Evolutionary conservation across 2,113 vertebrate genomes (phyloP), one percentile per base, ranked within the genome.

Genomic region (Lepus americanus): DNA sequence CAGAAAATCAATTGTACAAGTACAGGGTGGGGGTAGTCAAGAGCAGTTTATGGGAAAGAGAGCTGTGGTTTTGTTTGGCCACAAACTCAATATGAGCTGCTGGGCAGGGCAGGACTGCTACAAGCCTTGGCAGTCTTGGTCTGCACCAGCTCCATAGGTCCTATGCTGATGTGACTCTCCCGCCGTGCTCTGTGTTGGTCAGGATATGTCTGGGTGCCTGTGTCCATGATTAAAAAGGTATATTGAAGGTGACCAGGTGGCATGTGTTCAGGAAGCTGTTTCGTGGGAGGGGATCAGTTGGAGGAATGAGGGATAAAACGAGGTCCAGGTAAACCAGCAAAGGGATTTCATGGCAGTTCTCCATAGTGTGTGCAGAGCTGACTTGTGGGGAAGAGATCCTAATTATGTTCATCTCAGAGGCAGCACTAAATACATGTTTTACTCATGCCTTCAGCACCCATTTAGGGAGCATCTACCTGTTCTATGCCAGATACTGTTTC

Each of bases 1-100:
- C 86, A 67, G 92, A 96, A 94, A 90, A 96, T 97, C 95, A 95
- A 80, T 96, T 86, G 81, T 92, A 3, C 83, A 90, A 94, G 83
- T 82, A 63, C 59, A 90, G 69, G 73, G 53, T 76, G 72, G 67
- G 77, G 39, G 19, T 51, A 67, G 73, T 82, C 27, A 89, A 90
- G 92, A 94, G 64, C 82, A 84, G 85, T 70, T 78, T 88, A 16
- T 49, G 36, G 90, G 92, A 49, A 87, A 55, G 89, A 85, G 88
- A 74, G 61, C 94, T 96, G 85, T 83, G 96, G 73, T 79, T 92
- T 94, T 78, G 69, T 76, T 17, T 86, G 83, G 59, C 82, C 87
- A 76, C 94, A 90, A 63, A 77, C 55, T 55, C 85, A 53, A 0
- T 64, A 6, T 66, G 66, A 90, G 69, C 67, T 66, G 49, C 80